Base-by-base conservation (phyloP, 2,888 invertebrate species). In the Phasia obesa region DNA sequence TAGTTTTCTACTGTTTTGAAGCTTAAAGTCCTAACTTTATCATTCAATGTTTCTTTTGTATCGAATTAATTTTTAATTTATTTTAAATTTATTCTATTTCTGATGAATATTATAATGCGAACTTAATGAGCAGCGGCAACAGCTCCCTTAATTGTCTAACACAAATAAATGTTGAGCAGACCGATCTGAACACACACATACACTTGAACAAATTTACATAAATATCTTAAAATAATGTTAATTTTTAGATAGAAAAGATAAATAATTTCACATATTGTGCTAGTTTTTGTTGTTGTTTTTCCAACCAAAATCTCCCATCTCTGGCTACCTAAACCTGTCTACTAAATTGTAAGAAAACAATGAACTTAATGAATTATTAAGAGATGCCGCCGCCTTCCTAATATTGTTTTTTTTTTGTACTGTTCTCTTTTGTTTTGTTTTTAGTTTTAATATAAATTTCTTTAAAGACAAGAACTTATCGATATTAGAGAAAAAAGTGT, bases 91-190 rank as follows among this genome's bases (percentile, higher is more conserved):
- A n/a, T n/a, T 21, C 3, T 15, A 23, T 81, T 83, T 83, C 85
- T 86, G 86, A 86, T 88, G 87, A 88, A 87, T 87, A 70, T 84
- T 85, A 84, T 88, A 88, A 89, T 88, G 88, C 87, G 86, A 85
- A 87, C 85, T 84, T 83, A 85, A 86, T 86, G 84, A 88, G 86
- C 64, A 53, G 55, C 35, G 55, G 70, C 62, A 77, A 70, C 27
- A 70, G 62, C 75, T 81, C n/a, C 65, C 64, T 64, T 53, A 65
- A 75, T 76, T n/a, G 15, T n/a, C 5, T 35, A 31, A 74, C 21
- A 62, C 27, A 53, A n/a, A 25, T 38, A 35, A 42, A 42, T 13
- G 19, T 0, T 25, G 38, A 4, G 2, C 23, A 25, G 9, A 35
- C 38, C 5, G 4, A 44, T 17, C 19, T 15, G 44, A n/a, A 70